Conservation (phyloP, 2,888 invertebrate species). For the Prostheceraeus crozeri region DNA sequence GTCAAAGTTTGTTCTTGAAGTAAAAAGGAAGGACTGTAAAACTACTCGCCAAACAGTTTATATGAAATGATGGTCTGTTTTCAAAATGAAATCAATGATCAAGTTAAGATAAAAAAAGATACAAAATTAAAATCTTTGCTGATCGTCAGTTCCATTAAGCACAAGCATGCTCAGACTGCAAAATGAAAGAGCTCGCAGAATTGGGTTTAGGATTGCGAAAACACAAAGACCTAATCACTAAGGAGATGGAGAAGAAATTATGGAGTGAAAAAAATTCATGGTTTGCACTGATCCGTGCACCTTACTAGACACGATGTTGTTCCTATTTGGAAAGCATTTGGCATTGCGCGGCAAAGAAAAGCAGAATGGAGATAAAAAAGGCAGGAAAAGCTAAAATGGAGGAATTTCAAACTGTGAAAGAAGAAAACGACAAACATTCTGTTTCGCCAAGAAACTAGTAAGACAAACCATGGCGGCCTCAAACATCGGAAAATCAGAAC, state of each 20-base stretch:
- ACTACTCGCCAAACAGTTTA: conserved; percentile 16
- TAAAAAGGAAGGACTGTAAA: conserved; percentile 15
- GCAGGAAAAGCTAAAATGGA: conserved; percentile 26
- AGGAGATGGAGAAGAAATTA: conserved; percentile 19
- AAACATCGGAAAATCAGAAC: conserved; percentile 12
- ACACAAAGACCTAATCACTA: conserved; percentile 18
- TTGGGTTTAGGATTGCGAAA: neutral
- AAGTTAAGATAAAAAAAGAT: too few relatives aligned
- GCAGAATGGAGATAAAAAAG: conserved; percentile 2
- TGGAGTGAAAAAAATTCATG: conserved; percentile 16
- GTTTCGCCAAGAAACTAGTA: conserved; percentile 15
- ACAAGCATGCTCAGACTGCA: neutral
- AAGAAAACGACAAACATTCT: too few relatives aligned
- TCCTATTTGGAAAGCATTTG: conserved; percentile 27
- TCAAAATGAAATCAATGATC: conserved; percentile 10
- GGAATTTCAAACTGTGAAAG: conserved; percentile 22
- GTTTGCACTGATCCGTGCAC: conserved; percentile 19
- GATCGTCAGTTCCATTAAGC: conserved; percentile 8
- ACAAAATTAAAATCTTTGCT: too few relatives aligned
- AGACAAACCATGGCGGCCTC: conserved; percentile 25
- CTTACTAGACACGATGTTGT: conserved; percentile 12
- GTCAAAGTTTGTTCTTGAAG: conserved; percentile 22
- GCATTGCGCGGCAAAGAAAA: conserved; percentile 11
- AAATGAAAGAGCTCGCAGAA: conserved; percentile 23
- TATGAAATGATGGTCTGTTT: conserved; percentile 21